Conservation (phyloP, 2,797 vertebrate species). For the Bradypodion ventrale region DNA sequence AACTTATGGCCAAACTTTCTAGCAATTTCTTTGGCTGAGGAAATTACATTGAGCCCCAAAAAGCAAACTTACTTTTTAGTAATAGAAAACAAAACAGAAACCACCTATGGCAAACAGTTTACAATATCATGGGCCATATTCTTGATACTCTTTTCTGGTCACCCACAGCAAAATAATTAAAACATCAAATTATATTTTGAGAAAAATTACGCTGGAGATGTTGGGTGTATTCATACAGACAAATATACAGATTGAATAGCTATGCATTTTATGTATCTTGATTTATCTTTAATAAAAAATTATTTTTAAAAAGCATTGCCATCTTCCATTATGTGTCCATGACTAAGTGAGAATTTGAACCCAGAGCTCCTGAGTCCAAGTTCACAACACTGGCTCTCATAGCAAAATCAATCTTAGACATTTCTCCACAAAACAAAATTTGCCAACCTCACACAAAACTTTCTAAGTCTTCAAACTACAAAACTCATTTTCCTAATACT, state of each 20-base stretch:
- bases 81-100: slow-evolving; percentile 35
- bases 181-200: neutral
- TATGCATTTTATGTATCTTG: too few relatives aligned
- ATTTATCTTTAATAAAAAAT: too few relatives aligned
- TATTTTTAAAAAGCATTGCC: too few relatives aligned
- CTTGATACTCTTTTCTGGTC: neutral
- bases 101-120: slow-evolving; percentile 26
- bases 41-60: slow-evolving; percentile 41
- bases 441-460: too few relatives aligned
- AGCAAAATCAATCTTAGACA: too few relatives aligned
- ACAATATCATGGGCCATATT: slow-evolving; percentile 23
- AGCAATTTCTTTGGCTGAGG: slow-evolving; percentile 37
- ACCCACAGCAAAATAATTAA: neutral
- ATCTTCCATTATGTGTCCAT: too few relatives aligned
- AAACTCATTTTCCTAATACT: neutral
- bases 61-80: slow-evolving; percentile 21
- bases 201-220: neutral
- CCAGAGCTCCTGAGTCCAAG: too few relatives aligned
- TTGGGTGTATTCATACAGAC: neutral
- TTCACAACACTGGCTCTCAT: too few relatives aligned
- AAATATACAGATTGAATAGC: neutral
- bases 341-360: too few relatives aligned
- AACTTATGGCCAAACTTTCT: slow-evolving; percentile 30
- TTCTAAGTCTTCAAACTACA: neutral
- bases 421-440: neutral